A percentile compares a stretch with the other conserved stretches of the same genome.
Evolutionary conservation across 2,797 vertebrate genomes (phyloP).

Genomic region (Thunnus albacares): DNA sequence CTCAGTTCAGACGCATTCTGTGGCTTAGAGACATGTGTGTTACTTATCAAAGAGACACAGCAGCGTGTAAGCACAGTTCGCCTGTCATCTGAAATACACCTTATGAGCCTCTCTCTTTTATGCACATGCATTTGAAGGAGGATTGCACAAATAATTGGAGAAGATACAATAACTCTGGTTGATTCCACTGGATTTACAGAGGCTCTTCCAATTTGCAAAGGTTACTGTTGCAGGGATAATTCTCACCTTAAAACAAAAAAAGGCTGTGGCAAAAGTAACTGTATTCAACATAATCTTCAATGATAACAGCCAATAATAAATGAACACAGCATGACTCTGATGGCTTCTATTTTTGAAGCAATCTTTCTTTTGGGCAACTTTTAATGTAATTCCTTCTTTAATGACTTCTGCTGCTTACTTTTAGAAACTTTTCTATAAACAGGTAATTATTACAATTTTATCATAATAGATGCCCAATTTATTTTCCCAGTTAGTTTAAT

Average conservation of each 20-base stretch:
- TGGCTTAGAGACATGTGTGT: conserved; percentile 15
- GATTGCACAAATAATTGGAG: conserved; percentile 13
- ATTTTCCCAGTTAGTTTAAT: conserved; percentile 54
- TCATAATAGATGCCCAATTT: conserved; percentile 55
- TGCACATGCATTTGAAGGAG: conserved; percentile 16
- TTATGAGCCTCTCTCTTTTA: conserved; percentile 10
- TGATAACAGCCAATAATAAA: not conserved
- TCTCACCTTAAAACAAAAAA: conserved; percentile 11
- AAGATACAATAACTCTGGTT: conserved; percentile 3
- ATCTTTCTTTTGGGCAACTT: conserved; percentile 11
- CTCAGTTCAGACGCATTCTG: conserved; percentile 22
- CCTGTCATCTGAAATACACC: conserved; percentile 19
- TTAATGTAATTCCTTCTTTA: conserved; percentile 3
- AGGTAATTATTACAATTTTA: conserved; percentile 51
- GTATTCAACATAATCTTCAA: not conserved
- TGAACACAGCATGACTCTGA: not conserved
- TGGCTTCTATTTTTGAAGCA: not conserved
- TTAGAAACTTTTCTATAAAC: conserved; percentile 28
- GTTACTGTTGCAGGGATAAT: conserved; percentile 1
- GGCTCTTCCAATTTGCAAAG: conserved; percentile 5
- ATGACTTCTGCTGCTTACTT: conserved; percentile 30
- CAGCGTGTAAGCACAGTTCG: conserved; percentile 14
- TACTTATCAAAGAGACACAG: conserved; percentile 48
- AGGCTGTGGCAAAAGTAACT: not conserved
- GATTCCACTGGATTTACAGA: conserved; percentile 5